These are phyloP conservation scores for Lycaon pictus DNA, from an alignment of 2,113 vertebrate species.

Conservation along the genomic window DNA sequence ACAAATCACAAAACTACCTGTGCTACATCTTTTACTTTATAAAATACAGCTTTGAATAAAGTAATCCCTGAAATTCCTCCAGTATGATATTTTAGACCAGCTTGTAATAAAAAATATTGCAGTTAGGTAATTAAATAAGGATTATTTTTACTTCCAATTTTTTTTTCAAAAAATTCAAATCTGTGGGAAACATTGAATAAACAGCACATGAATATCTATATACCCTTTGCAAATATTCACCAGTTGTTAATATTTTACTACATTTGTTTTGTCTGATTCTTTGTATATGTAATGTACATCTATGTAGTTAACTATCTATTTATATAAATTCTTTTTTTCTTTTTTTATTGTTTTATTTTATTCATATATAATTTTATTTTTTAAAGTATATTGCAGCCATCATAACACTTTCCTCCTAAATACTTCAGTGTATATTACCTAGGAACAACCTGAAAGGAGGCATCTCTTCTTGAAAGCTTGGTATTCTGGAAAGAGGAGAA, in stretches of 20 bases:
- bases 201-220: not conserved
- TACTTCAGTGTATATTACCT: not conserved
- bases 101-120: not conserved
- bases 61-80: not conserved
- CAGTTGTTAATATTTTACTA: not conserved
- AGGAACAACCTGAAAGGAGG: not conserved
- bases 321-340: not conserved
- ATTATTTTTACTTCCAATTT: not conserved
- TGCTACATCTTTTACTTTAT: not conserved
- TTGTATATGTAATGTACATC: not conserved
- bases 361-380: not conserved
- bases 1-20: not conserved
- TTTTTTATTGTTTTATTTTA: not conserved
- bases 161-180: conserved; percentile 1
- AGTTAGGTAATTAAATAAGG: not conserved
- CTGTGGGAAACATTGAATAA: not conserved
- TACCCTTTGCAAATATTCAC: not conserved
- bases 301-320: not conserved
- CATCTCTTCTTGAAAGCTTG: not conserved
- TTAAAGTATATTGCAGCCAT: not conserved
- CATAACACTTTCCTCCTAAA: not conserved
- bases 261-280: not conserved
- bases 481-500: not conserved
- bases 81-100: not conserved
- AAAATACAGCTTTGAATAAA: not conserved